A percentile compares a stretch with the other conserved stretches of the same genome.
Evolutionary conservation across 2,888 invertebrate species (phyloP).

Genomic region (Chromoteleia sp.): DNA sequence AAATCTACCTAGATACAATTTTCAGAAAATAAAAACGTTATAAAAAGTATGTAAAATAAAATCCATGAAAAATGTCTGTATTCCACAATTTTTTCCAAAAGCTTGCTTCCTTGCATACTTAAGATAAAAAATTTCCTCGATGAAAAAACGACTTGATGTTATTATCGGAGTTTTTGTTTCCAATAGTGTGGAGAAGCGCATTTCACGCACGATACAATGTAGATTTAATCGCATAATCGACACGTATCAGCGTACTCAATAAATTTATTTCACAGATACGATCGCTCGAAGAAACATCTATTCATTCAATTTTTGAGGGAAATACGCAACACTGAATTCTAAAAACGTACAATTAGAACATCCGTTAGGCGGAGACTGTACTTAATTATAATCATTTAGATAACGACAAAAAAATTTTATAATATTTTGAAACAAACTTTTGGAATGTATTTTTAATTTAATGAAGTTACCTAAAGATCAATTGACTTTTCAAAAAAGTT

Average conservation of each 20-base stretch:
- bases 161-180: slow-evolving; percentile 14
- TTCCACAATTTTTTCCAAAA: slow-evolving; percentile 17
- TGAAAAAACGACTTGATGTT: slow-evolving; percentile 8
- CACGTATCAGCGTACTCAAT: slow-evolving; percentile 7
- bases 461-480: no score
- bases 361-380: no score
- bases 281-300: not conserved
- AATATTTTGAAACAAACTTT: no score
- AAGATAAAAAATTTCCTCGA: not conserved
- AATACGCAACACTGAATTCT: not conserved
- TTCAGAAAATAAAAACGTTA: not conserved
- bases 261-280: slow-evolving; percentile 4
- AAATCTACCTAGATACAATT: not conserved
- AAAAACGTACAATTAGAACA: no score
- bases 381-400: no score
- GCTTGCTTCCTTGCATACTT: not conserved
- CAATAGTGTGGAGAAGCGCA: slow-evolving; percentile 17
- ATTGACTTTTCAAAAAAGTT: no score
- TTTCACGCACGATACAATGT: slow-evolving; percentile 16
- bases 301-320: not conserved
- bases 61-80: slow-evolving; percentile 2
- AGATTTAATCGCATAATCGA: slow-evolving; percentile 21
- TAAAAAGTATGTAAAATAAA: not conserved
- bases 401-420: no score
- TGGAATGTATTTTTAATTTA: no score